Conservation (phyloP, 2,797 vertebrate species). For the Phataginus tetradactyla region DNA sequence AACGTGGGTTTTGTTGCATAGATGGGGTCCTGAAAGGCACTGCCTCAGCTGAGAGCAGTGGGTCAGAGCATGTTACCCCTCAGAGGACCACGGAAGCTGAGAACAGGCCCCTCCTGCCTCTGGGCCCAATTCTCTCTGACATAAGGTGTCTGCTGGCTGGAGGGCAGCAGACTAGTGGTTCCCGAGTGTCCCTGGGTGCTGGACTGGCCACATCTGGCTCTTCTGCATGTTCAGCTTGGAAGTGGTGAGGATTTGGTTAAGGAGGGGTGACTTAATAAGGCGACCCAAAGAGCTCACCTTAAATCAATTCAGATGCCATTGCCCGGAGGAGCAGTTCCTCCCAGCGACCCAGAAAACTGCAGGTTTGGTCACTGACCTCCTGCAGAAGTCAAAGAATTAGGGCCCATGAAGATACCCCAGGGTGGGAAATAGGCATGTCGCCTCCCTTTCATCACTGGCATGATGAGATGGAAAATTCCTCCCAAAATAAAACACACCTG, state of each 20-base stretch:
- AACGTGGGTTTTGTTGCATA: background rate
- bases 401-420: too few relatives aligned
- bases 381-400: background rate
- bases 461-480: background rate
- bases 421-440: background rate
- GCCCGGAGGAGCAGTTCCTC: background rate
- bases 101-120: background rate
- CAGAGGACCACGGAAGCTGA: background rate
- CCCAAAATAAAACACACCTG: background rate
- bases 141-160: background rate
- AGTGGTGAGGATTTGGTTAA: background rate
- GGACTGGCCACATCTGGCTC: rapidly evolving
- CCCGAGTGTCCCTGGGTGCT: background rate
- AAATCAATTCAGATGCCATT: background rate
- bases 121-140: background rate
- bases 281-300: background rate
- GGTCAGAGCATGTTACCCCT: background rate
- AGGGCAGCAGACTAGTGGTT: background rate
- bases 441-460: background rate
- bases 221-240: too few relatives aligned
- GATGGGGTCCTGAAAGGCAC: background rate
- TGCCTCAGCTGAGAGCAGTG: background rate
- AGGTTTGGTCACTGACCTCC: background rate
- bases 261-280: background rate
- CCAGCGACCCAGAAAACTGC: background rate